Base-by-base conservation (phyloP, 2,797 vertebrate species). In the Melanotaenia pygmaea region DNA sequence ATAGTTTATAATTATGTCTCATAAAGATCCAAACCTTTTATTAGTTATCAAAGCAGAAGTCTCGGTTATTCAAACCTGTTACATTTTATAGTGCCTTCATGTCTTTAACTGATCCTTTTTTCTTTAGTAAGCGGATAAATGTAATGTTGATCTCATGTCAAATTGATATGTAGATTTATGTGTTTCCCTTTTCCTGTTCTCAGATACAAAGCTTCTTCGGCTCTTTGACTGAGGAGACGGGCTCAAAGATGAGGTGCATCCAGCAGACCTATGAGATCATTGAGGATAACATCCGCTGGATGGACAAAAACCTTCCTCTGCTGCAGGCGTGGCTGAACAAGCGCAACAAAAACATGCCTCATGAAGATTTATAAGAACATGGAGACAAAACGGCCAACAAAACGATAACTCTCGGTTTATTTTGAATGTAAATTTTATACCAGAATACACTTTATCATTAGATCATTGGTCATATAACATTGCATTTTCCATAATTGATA, bases 261-360 rank as follows among this genome's bases (percentile, higher is more conserved):
- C 94, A 95, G 70, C 96, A 97, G 87, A 77, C 94, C 8, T 77
- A 95, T 20, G 96, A 98, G 90, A 96, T 89, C 63, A 96, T 97
- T 7, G 93, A 96, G 71, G 96, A 97, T 62, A 98, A 97, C 75
- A 96, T 97, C 81, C 91, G 92, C 11, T 97, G 97, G 96, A 96
- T 94, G 94, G 94, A 97, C 47, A 87, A 80, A 56, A 95, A 97
- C 87, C 86, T 95, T 22, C 94, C 96, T 24, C 82, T 95, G 74
- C 91, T 98, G 60, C 89, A 92, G 89, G 74, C 64, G 3, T 97
- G 96, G 97, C 81, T 95, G 70, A 70, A 92, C 77, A 87, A 77
- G 65, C 91, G 22, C 69, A 67, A 11, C 1, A 56, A 1, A 53
- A 61, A 1, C n/a, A 0, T 24, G 2, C 50, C 12, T 73, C 83